These are phyloP conservation scores for Vidua chalybeata DNA, from an alignment of 2,113 vertebrate genomes.

Conservation along the genomic window DNA sequence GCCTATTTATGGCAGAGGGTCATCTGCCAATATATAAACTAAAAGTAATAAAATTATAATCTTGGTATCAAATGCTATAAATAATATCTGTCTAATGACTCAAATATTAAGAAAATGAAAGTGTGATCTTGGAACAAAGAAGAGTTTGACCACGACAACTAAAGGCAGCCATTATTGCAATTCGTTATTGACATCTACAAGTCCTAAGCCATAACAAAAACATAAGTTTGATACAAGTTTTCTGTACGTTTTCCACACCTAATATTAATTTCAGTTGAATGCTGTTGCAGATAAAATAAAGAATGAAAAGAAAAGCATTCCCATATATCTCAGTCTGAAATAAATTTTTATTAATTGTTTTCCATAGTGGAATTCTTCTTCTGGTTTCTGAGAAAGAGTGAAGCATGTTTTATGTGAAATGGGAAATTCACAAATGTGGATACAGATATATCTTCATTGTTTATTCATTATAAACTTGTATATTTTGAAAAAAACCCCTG, in stretches of 20 bases:
- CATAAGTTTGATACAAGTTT: background rate
- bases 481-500: background rate
- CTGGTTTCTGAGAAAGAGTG: background rate
- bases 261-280: background rate
- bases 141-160: background rate
- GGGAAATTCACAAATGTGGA: background rate
- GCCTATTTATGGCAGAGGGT: background rate
- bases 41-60: background rate
- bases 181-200: background rate
- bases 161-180: background rate
- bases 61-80: background rate
- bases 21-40: background rate
- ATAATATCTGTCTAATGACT: background rate
- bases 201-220: background rate
- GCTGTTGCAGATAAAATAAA: background rate
- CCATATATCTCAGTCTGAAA: background rate
- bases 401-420: background rate
- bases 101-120: background rate
- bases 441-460: background rate
- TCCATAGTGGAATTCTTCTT: background rate
- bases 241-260: background rate
- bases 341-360: background rate
- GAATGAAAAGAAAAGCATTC: background rate
- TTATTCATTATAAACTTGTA: background rate
- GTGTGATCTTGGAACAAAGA: background rate